A percentile compares a stretch with the other conserved stretches of the same genome.
phyloP scores from a whole-genome alignment of 1,140 invertebrate genomes.

The Cotesia vestalis region DNA sequence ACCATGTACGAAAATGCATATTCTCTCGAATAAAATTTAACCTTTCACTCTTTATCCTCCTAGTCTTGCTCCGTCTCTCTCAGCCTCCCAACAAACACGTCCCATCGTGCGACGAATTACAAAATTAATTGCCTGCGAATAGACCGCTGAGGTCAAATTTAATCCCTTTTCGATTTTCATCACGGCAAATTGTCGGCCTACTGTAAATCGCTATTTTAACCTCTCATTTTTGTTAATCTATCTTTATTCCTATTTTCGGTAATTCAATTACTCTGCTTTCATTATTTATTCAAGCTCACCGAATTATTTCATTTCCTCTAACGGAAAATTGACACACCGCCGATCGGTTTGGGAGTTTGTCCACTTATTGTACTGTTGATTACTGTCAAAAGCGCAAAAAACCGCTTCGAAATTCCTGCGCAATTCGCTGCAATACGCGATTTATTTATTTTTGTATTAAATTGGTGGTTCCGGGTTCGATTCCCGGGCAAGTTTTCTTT shows the following conservation, averaged over 20 bases:
- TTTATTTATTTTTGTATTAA: no score
- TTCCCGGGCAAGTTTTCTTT: no score
- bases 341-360: no score
- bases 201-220: background rate
- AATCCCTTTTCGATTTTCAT: conserved; percentile 29
- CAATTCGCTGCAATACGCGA: no score
- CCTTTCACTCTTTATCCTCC: background rate
- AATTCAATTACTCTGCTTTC: no score
- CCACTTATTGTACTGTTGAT: no score
- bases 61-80: background rate
- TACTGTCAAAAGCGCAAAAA: no score
- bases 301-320: no score
- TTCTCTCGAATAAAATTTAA: conserved; percentile 16
- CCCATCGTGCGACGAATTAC: conserved; percentile 22
- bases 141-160: conserved; percentile 15
- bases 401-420: no score
- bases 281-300: no score
- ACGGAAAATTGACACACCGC: no score
- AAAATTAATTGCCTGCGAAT: conserved; percentile 30
- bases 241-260: background rate
- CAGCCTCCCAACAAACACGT: background rate
- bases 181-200: background rate
- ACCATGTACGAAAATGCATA: conserved; percentile 29
- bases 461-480: no score
- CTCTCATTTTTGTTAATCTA: background rate